Evolutionary conservation across 1,140 invertebrate species (phyloP), one percentile per base, ranked within the genome.

Genomic region (Sipha flava): DNA sequence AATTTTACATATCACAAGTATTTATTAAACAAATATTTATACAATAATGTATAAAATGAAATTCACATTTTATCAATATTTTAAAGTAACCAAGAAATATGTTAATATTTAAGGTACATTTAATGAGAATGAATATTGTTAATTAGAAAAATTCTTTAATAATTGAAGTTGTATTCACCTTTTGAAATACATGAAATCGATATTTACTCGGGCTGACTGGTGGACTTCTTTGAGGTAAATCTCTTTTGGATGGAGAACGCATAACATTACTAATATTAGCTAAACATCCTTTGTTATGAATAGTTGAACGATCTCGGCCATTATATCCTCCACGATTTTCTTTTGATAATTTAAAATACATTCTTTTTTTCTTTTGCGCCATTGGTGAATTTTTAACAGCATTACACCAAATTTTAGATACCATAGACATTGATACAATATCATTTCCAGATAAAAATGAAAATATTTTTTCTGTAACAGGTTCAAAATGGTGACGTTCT

Each of bases 321-420:
- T 43, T 45, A 57, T 54, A 18, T n/a, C 12, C 31, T 16, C 23
- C 14, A 7, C 80, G 45, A 47, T 80, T 80, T 52, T 80, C 80
- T 64, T 80, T 80, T 10, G 66, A 73, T 37, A 75, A 34, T 66
- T 80, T 79, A 37, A 81, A 77, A 81, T 83, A 83, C 10, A 49
- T 59, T 10, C 34, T 34, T 75, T 80, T 79, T 49, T 82, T 79
- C 31, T 70, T 79, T 21, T 79, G 79, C 43, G 81, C 81, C 6
- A 43, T 54, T 12, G 80, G 47, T 52, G 82, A 79, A 37, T 43
- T 49, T 34, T 77, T 34, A 64, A 82, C 72, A 16, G 82, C 54
- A 23, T 81, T 81, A 34, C 81, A 81, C 83, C 83, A 84, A 54
- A 80, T 72, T 82, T 83, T 83, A 0, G 83, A 84, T 5, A 84